These are phyloP conservation scores for Hyperoplus lanceolatus DNA, from an alignment of 2,797 vertebrate genomes.

Conservation along the genomic window DNA sequence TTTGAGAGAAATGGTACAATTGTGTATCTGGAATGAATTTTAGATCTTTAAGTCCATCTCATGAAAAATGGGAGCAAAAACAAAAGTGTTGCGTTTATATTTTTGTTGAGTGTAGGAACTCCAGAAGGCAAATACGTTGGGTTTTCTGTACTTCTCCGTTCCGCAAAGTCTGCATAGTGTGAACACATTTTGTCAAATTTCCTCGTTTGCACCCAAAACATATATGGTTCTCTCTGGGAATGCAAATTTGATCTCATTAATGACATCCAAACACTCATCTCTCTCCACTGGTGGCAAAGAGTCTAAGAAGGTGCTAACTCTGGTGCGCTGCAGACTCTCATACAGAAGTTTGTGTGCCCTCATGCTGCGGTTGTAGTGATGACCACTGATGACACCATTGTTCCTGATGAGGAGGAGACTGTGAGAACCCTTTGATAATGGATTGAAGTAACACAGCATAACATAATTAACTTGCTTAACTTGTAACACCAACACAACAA, in stretches of 20 bases:
- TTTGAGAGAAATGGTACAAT: too few relatives aligned
- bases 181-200: conserved; percentile 23
- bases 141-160: conserved; percentile 35
- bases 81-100: too few relatives aligned
- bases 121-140: conserved; percentile 52
- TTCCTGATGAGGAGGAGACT: too few relatives aligned
- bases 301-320: neutral
- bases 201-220: conserved; percentile 11
- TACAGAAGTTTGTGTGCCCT: conserved; percentile 12
- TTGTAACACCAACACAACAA: too few relatives aligned
- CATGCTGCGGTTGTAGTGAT: conserved; percentile 45
- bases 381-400: conserved; percentile 44
- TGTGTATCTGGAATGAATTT: too few relatives aligned
- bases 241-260: conserved; percentile 6
- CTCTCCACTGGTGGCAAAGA: conserved; percentile 17
- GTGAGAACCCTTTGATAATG: too few relatives aligned
- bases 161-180: conserved; percentile 26
- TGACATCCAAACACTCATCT: conserved; percentile 18
- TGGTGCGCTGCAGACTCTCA: conserved; percentile 6
- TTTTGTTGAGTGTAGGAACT: too few relatives aligned
- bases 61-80: too few relatives aligned
- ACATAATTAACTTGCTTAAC: too few relatives aligned
- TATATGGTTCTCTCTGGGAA: conserved; percentile 13
- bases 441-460: too few relatives aligned
- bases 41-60: too few relatives aligned